phyloP scores from a whole-genome alignment of 2,113 vertebrate genomes.

The Oreochromis spilurus region DNA sequence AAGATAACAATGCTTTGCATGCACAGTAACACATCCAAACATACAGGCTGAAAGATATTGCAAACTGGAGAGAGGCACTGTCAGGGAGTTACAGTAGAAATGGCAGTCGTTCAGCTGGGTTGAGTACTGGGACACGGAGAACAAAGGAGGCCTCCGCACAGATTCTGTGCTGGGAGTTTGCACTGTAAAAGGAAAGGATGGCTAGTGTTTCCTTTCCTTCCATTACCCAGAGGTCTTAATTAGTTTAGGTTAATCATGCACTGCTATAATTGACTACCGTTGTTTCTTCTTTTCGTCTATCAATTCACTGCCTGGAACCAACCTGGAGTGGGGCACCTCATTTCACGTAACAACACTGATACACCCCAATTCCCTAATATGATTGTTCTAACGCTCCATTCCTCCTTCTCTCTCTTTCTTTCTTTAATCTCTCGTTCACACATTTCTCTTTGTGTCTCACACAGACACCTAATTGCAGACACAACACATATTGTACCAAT shows the following conservation, averaged over 20 bases:
- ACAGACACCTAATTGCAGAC: background rate
- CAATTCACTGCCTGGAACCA: constrained; percentile 62
- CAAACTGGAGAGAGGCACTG: background rate
- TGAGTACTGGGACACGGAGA: constrained; percentile 53
- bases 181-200: constrained; percentile 34
- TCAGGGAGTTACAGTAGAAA: constrained; percentile 4
- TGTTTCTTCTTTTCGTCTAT: constrained; percentile 72
- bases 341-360: constrained; percentile 54
- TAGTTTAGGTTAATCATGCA: constrained; percentile 76
- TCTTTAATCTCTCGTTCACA: constrained; percentile 25
- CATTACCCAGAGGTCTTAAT: constrained; percentile 78
- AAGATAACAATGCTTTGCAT: background rate
- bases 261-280: constrained; percentile 69
- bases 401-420: background rate
- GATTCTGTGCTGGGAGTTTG: constrained; percentile 60
- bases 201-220: constrained; percentile 61
- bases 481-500: background rate
- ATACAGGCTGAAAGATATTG: background rate
- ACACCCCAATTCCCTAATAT: constrained; percentile 55
- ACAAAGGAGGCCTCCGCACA: constrained; percentile 54
- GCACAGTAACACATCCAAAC: background rate
- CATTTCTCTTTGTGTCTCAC: background rate
- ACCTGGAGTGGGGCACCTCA: constrained; percentile 54
- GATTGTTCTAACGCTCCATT: constrained; percentile 27
- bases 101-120: constrained; percentile 44